Base-by-base conservation (phyloP, 2,113 vertebrate genomes). In the Bubo bubo region DNA sequence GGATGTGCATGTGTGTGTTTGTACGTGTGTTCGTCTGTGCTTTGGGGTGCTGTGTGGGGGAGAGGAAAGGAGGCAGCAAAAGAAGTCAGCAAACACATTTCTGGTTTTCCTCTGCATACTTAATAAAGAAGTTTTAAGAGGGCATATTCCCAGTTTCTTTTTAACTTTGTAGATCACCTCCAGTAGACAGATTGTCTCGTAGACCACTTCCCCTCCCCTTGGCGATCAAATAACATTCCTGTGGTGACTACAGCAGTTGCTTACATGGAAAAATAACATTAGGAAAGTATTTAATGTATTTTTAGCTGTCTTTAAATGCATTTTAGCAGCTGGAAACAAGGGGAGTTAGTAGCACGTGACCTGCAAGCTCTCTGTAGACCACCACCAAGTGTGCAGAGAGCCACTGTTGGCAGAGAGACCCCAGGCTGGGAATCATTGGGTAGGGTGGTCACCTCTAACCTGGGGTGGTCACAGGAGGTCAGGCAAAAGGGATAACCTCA, bases 261-360 rank as follows among this genome's bases (percentile, higher is more conserved):
- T 97, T 97, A 96, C 97, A 95, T 95, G 96, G 97, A 97, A 97
- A 97, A 97, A 91, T 93, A 96, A 93, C 86, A 85, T 97, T 96
- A 96, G 95, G 94, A 97, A 94, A 96, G 81, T 95, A 97, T 97
- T 97, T 96, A 96, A 97, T 97, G 84, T 96, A 96, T 97, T 97
- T 97, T 97, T 97, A 97, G 96, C 95, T 83, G 81, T 96, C 91
- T 97, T 96, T 96, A 95, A 96, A 97, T 96, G 93, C 93, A 92
- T 95, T 95, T 97, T 96, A 96, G 96, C 96, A 97, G 93, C 95
- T 96, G 96, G 95, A 96, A 96, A 93, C 43, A 86, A 90, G 94
- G n/a, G 74, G 67, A 80, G n/a, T 77, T 83, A 83, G 87, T 85
- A 91, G 77, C 95, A 96, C 5, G 2, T 95, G 96, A 79, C 87